Base-by-base conservation (phyloP, 2,888 invertebrate genomes). In the Conus canariensis region DNA sequence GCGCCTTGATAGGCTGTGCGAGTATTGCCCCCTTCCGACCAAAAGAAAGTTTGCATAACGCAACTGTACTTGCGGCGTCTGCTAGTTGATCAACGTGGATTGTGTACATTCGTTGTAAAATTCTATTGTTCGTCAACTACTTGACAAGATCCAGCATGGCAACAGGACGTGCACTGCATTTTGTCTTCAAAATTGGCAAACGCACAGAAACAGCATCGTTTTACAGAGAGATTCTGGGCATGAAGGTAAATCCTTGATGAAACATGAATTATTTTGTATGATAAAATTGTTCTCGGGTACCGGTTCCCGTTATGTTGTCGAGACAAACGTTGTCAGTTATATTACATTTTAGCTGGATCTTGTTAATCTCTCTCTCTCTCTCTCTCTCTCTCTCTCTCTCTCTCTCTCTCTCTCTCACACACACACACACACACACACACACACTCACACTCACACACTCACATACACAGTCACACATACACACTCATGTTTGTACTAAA, bases 101-200 rank as follows among this genome's bases (percentile, higher is more conserved):
- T 45, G 45, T 45, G 45, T 30, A 30, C 30, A 30, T 30, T 45
- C 45, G 45, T 45, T 45, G 45, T 4, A 45, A 3, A 45, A 45
- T 1, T 3, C 45, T 45, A 2, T 45, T 4, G 45, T 45, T 45
- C 45, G 45, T 45, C 45, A 45, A 45, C 1, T 30, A 30, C 45
- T 45, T 45, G 45, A 45, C 45, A 45, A 45, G 19, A 70, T 22
- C 22, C 70, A 91, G 77, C 8, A 94, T 94, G 94, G 90, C 93
- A 19, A 92, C 94, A 12, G 92, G 94, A 91, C 97, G 99, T 94
- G 98, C 99, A 25, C 97, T 99, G 91, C 99, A 99, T 97, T 99
- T 98, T 97, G 99, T 99, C 4, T 98, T 99, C 95, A 99, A 99
- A 97, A 98, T 99, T 93, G 98, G 98, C 0, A 98, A 99, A 95